phyloP scores from a whole-genome alignment of 2,797 vertebrate species.

The Schizopygopsis malacanthus region DNA sequence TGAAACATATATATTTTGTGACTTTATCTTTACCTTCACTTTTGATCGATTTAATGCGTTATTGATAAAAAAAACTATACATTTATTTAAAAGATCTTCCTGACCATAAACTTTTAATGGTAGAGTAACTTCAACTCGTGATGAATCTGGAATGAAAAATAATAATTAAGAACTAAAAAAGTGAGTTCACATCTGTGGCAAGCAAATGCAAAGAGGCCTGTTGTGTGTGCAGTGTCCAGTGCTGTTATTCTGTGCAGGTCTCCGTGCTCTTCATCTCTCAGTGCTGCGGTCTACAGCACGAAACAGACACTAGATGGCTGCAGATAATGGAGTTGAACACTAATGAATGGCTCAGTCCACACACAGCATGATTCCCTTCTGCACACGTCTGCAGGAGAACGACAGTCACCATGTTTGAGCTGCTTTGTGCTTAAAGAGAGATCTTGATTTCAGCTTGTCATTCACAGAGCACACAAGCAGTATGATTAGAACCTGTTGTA shows the following conservation, averaged over 20 bases:
- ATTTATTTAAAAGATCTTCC: too few relatives aligned
- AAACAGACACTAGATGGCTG: conserved; percentile 87
- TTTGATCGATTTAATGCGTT: not conserved
- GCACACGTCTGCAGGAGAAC: not conserved
- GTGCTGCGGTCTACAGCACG: conserved; percentile 76
- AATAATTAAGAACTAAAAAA: too few relatives aligned
- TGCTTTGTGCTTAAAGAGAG: not conserved
- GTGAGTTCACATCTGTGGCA: too few relatives aligned
- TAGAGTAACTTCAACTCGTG: not conserved
- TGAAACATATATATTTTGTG: not conserved
- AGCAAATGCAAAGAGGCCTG: not conserved
- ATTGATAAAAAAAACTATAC: not conserved
- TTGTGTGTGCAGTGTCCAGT: not conserved
- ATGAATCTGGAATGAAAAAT: not conserved
- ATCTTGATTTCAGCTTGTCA: not conserved
- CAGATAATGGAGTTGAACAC: conserved; percentile 84
- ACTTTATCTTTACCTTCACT: not conserved
- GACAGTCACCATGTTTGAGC: not conserved
- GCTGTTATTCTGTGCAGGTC: not conserved
- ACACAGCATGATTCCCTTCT: not conserved
- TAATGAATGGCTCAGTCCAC: conserved; percentile 38
- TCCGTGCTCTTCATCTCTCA: conserved; percentile 38
- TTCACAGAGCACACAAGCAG: not conserved
- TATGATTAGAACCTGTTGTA: not conserved
- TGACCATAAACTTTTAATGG: too few relatives aligned